Evolutionary conservation across 2,888 invertebrate genomes (phyloP), one percentile per base, ranked within the genome.

Genomic region (Acanthopleura granulata): DNA sequence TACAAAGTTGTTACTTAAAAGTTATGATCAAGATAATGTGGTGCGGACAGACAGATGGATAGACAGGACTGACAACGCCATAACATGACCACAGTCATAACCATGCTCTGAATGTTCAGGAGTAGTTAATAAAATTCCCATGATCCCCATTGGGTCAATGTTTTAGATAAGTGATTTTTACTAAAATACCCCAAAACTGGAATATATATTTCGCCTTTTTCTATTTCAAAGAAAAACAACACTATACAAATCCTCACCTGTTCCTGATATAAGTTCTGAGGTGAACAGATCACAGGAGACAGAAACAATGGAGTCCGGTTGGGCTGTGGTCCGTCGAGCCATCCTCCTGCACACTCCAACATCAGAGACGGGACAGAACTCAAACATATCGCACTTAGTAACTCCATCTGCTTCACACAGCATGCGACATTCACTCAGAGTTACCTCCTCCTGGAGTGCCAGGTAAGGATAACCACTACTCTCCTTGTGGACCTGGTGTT

Each of bases 241-340:
- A 57, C 12, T 6, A 1, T 57, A 4, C 57, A 3, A 57, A 22
- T 57, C 3, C 57, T 66, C 70, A 77, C 77, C 77, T 49, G 70
- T 9, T 12, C 30, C 27, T 40, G 57, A 62, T 40, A 75, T 57
- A 25, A 40, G 50, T 16, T 74, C 57, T 14, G 57, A 50, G 15
- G 71, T 72, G 62, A 76, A 79, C 15, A 74, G 12, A 71, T 79
- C 79, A 76, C 79, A 79, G 15, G 29, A 66, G 1, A 22, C 16
- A 25, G 66, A 66, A 22, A 25, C 3, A 6, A 27, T 14, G 4
- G 29, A 22, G 16, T 27, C 14, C 1, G 66, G 66, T 27, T 6
- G 22, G 3, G 25, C 66, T 22, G 22, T 25, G 14, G 15, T 27
- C 6, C 25, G 3, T 3, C 18, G 16, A 18, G 25, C 29, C 29